These are phyloP conservation scores for Anolis apletophallus DNA, from an alignment of 2,797 vertebrate genomes.

Conservation along the genomic window DNA sequence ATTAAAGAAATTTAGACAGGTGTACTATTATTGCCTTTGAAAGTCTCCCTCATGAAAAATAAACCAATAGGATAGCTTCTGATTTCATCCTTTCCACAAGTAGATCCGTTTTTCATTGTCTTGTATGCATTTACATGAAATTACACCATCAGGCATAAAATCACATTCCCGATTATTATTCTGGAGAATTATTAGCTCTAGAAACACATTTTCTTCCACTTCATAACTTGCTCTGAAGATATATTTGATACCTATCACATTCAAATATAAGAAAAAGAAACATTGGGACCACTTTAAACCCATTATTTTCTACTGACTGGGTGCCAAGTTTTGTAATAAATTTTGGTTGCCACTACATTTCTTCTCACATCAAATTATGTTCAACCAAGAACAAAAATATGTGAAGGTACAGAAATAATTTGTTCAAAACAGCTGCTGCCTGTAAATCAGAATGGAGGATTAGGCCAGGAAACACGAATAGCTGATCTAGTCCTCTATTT, in stretches of 20 bases:
- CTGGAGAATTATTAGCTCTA: not conserved
- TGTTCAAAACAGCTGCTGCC: too few species aligned
- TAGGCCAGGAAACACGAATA: too few species aligned
- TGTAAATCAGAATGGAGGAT: too few species aligned
- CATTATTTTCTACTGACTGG: not conserved
- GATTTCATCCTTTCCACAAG: not conserved
- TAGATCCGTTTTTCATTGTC: slow-evolving; percentile 2
- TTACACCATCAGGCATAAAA: not conserved
- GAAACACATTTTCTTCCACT: not conserved
- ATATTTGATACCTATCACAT: not conserved
- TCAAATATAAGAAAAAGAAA: not conserved
- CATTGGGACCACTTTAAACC: not conserved
- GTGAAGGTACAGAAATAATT: not conserved
- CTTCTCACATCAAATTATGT: not conserved
- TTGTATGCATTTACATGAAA: not conserved
- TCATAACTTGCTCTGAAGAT: not conserved
- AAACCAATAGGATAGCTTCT: not conserved
- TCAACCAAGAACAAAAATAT: not conserved
- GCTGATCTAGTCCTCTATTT: too few species aligned
- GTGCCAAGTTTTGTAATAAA: not conserved
- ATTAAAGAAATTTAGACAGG: slow-evolving; percentile 29
- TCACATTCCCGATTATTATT: not conserved
- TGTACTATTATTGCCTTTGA: slow-evolving; percentile 25
- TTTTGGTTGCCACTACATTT: not conserved
- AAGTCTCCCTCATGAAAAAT: slow-evolving; percentile 11